Conservation (phyloP, 2,113 vertebrate genomes). For the Istiophorus platypterus region DNA sequence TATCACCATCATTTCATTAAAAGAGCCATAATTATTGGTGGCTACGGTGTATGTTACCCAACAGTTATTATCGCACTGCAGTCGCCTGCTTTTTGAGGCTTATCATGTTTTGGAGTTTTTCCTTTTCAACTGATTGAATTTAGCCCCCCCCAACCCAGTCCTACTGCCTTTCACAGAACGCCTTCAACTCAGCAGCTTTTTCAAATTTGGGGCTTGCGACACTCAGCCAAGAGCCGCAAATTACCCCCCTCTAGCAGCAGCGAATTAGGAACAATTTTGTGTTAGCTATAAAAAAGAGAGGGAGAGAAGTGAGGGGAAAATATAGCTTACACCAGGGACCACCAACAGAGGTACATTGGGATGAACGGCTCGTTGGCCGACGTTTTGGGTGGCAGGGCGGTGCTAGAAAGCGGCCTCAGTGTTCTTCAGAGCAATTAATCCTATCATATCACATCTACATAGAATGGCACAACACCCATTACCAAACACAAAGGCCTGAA, state of each 20-base stretch:
- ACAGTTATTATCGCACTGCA: conserved; percentile 60
- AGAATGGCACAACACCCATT: conserved; percentile 76
- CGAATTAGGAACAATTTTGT: conserved; percentile 90
- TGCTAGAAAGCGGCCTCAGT: conserved; percentile 75
- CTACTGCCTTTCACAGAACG: conserved; percentile 76
- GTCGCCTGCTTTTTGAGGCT: conserved; percentile 59
- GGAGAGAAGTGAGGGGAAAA: conserved; percentile 84
- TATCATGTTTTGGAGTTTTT: conserved; percentile 69
- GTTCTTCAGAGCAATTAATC: conserved; percentile 81
- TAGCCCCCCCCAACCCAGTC: conserved; percentile 38
- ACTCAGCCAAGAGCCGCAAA: conserved; percentile 89
- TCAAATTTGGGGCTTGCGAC: conserved; percentile 87
- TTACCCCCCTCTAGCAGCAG: conserved; percentile 88
- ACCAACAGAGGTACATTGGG: conserved; percentile 84
- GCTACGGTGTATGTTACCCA: conserved; percentile 56
- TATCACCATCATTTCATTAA: conserved; percentile 65
- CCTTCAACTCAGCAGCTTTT: conserved; percentile 86
- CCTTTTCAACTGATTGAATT: conserved; percentile 71
- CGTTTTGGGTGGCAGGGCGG: conserved; percentile 86
- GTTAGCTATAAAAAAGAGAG: conserved; percentile 86
- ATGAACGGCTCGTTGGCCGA: conserved; percentile 76
- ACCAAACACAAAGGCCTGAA: conserved; percentile 75
- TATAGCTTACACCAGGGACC: conserved; percentile 86
- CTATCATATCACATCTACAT: conserved; percentile 76
- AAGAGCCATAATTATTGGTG: conserved; percentile 60